These are phyloP conservation scores for Parotia lawesii DNA, from an alignment of 2,113 vertebrate genomes.

Conservation along the genomic window DNA sequence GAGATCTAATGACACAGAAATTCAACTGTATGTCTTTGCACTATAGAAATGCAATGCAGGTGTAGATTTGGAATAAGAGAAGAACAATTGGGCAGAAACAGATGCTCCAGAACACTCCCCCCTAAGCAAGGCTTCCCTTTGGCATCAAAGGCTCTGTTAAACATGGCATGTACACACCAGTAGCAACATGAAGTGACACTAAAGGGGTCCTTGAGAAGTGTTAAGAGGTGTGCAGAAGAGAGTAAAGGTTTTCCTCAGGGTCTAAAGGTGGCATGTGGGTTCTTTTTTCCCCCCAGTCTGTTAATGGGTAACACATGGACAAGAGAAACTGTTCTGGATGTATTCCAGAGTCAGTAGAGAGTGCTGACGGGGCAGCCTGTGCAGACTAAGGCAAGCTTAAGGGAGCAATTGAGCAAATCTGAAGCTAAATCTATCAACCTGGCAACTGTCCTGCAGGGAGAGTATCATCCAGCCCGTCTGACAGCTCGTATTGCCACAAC, in stretches of 20 bases:
- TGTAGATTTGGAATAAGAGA: neutral
- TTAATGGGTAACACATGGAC: neutral
- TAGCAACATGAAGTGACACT: neutral
- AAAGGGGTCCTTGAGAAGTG: neutral
- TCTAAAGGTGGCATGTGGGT: neutral
- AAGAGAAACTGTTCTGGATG: neutral
- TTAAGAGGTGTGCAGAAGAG: neutral
- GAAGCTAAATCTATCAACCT: neutral
- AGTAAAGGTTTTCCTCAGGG: neutral
- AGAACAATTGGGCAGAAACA: neutral
- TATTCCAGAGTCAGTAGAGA: neutral
- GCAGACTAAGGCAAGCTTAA: neutral
- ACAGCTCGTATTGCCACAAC: neutral
- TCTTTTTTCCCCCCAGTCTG: neutral
- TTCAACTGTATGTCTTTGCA: neutral
- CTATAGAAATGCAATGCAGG: neutral
- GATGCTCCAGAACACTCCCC: neutral
- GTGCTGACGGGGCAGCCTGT: neutral
- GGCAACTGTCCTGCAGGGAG: neutral
- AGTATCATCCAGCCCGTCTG: neutral
- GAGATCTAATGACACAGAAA: neutral
- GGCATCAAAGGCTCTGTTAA: neutral
- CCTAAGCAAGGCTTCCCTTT: neutral
- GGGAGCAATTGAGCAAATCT: neutral
- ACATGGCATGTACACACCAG: accelerated